Evolutionary conservation across 2,888 invertebrate genomes (phyloP).

Genomic region (Pyrgus malvae): DNA sequence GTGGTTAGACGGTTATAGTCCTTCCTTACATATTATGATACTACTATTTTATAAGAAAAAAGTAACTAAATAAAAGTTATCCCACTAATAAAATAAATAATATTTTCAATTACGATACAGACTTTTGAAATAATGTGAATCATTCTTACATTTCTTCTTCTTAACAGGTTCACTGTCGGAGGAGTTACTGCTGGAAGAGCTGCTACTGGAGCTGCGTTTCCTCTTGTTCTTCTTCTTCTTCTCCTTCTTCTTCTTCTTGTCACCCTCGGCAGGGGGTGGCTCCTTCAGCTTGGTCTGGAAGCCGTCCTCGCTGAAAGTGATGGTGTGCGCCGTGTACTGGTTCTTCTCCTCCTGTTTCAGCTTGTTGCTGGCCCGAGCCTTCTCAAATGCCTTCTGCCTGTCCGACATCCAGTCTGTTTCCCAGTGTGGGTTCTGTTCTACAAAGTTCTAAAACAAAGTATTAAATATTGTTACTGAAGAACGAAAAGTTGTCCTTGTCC

Average conservation of each 20-base stretch:
- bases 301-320: slow-evolving; percentile 74
- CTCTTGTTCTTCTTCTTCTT: slow-evolving; percentile 75
- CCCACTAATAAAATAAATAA: too few species aligned
- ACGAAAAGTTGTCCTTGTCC: too few species aligned
- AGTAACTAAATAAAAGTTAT: too few species aligned
- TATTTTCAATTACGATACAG: too few species aligned
- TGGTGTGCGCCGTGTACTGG: slow-evolving; percentile 69
- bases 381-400: slow-evolving; percentile 86
- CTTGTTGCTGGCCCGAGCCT: slow-evolving; percentile 53
- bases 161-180: slow-evolving; percentile 69
- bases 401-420: slow-evolving; percentile 93
- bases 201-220: slow-evolving; percentile 50
- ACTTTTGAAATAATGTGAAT: too few species aligned
- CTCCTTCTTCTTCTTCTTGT: slow-evolving; percentile 79
- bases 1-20: too few species aligned
- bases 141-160: slow-evolving; percentile 79
- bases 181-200: slow-evolving; percentile 52
- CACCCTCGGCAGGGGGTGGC: slow-evolving; percentile 37
- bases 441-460: slow-evolving; percentile 83
- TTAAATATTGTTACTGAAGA: too few species aligned
- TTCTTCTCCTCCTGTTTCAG: slow-evolving; percentile 54
- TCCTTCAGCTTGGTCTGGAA: slow-evolving; percentile 67
- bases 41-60: too few species aligned
- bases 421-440: slow-evolving; percentile 93
- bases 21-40: too few species aligned